A percentile compares a stretch with the other conserved stretches of the same genome.
Conservation (phyloP, 1,140 invertebrate species). For the Metopolophium dirhodum region DNA sequence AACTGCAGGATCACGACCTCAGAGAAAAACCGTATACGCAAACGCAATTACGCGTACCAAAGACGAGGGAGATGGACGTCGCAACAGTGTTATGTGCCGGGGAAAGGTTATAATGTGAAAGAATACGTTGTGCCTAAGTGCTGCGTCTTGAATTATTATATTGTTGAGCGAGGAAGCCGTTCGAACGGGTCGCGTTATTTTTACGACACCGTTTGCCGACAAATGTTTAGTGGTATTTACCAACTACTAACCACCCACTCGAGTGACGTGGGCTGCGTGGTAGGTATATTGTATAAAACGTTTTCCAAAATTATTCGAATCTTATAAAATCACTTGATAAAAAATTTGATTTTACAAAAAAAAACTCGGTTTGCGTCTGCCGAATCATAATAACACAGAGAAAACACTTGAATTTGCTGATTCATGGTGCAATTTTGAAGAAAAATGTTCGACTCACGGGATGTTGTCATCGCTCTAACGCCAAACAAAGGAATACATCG, state of each 20-base stretch:
- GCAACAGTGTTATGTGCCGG: not conserved
- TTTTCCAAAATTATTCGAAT: not conserved
- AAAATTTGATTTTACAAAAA: not conserved
- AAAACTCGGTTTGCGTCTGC: not conserved
- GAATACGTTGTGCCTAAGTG: too few relatives aligned
- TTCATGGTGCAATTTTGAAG: not conserved
- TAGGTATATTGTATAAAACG: too few relatives aligned
- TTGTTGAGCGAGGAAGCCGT: too few relatives aligned
- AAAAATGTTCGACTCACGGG: not conserved
- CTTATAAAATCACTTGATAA: not conserved
- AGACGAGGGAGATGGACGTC: too few relatives aligned
- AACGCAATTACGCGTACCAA: not conserved
- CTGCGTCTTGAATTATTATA: too few relatives aligned
- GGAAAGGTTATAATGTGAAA: too few relatives aligned
- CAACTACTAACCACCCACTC: too few relatives aligned
- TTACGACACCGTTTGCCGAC: not conserved
- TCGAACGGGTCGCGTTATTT: not conserved
- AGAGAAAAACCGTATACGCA: not conserved
- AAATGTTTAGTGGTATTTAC: not conserved
- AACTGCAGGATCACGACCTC: too few relatives aligned
- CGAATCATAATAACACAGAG: not conserved
- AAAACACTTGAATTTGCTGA: not conserved
- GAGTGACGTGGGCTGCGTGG: too few relatives aligned
- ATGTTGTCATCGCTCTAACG: not conserved
- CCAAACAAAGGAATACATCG: constrained; percentile 5